Evolutionary conservation across 2,888 invertebrate species (phyloP), one percentile per base, ranked within the genome.

Genomic region (Pterostichus madidus): DNA sequence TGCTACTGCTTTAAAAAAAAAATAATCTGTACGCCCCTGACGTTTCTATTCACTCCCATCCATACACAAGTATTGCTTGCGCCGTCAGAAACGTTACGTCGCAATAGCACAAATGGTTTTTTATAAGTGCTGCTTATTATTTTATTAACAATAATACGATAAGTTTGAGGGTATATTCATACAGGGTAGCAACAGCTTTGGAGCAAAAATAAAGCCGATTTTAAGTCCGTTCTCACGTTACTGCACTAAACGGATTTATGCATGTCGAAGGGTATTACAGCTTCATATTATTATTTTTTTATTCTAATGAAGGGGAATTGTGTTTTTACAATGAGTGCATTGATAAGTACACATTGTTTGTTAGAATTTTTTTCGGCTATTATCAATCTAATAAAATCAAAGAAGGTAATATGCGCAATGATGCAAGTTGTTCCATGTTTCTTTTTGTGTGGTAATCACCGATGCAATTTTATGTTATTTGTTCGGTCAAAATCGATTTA

Each of bases 121-220:
- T 56, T 53, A 77, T 77, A 56, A 77, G 76, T 76, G 56, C 53
- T 76, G 76, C 10, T 76, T 76, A 76, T 76, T 76, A 76, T 76
- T 53, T 76, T 76, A 76, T 76, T 59, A 46, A 78, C 78, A 78
- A 75, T 75, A 75, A 78, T 78, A 39, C 61, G 61, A 78, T 39
- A 77, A 59, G 73, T 73, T 71, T 49, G 17, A 75, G 46, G 78
- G 78, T 15, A 39, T 39, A 15, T 77, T 39, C n/a, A 11, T 17
- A 15, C n/a, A 24, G 75, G 53, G 78, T 24, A 39, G 78, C n/a
- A 35, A 35, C 7, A 64, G 5, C 13, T 56, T 3, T 8, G 3
- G 15, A 15, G 53, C 53, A n/a, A n/a, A n/a, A 15, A 6, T 10
- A 59, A 59, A 17, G 31, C 64, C 13, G 32, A 13, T 32, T 32